Evolutionary conservation across 1,140 invertebrate species (phyloP), one percentile per base, ranked within the genome.

Genomic region (Zaprionus inermis): DNA sequence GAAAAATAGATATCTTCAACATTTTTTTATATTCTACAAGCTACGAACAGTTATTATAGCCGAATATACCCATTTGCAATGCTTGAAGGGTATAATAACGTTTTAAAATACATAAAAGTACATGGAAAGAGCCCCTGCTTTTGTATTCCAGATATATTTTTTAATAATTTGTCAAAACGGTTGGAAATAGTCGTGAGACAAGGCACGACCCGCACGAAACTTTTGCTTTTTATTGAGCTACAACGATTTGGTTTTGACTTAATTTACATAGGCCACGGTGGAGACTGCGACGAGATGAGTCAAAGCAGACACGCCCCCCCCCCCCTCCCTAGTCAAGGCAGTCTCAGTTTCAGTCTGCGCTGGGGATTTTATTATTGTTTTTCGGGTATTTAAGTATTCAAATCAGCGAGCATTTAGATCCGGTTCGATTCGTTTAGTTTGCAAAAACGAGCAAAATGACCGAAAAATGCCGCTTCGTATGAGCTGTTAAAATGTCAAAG

Each of bases 341-440:
- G 58, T 58, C n/a, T 44, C 38, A 44, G 38, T 44, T 16, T 44
- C 54, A 58, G 52, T 64, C 52, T 36, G 32, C 12, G 7, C 9
- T 16, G 38, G 38, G n/a, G 56, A 22, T 36, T 52, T 68, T 55
- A 32, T 54, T 60, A 24, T 72, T 70, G 63, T 72, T 66, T 57
- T 61, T 18, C 44, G 44, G 34, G 44, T 67, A 63, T 76, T 72
- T 80, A 18, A 68, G 74, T 77, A 79, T 72, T 66, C 71, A 81
- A 81, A 81, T 82, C 75, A 76, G 79, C 72, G 56, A 69, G 64
- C 76, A 79, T 82, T 82, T 88, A 77, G 82, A 86, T 86, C 82
- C 82, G 82, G 83, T 86, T 86, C 82, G 72, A 85, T 85, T 69
- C 81, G 75, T 73, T 69, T 66, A 76, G 69, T 65, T 76, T 67